Evolutionary conservation across 2,797 vertebrate species (phyloP), one percentile per base, ranked within the genome.

Genomic region (Enteromius mattozi): DNA sequence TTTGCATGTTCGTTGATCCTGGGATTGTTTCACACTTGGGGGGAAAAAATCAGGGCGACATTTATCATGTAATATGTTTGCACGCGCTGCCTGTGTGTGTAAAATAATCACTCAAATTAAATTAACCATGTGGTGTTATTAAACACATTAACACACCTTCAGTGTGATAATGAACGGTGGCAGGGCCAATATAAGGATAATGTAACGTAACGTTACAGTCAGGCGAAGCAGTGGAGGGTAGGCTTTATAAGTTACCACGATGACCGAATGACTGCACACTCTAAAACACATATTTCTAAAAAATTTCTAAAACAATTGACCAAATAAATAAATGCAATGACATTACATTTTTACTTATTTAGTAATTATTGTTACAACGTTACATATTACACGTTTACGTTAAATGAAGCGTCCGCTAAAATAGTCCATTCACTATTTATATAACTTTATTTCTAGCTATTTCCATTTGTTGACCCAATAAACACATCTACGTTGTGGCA

Each of bases 1-100:
- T 82, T 66, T 82, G 70, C 42, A 66, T 66, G 42, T 33, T 47
- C 45, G 56, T 24, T 82, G 54, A 47, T 24, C 24, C 56, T 47
- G 2, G 47, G 54, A 72, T 81, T 19, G 51, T 17, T 59, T 56
- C 66, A 49, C 16, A 21, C 45, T 27, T 80, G 33, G 19, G 3
- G 7, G 40, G 35, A 49, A 3, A 54, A 14, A 6, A 71, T 71
- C 35, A 24, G 24, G 37, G 40, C 3, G 8, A 49, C 13, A 24
- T 35, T 74, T 7, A 63, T 24, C 47, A 4, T 37, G 12, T 47
- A n/a, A 33, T 45, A 21, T 61, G 49, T 45, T 42, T 80, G 33
- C 33, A 69, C 42, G 45, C 47, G 45, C n/a, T 69, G 30, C 14
- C 14, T 24, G 21, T 63, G 30, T 78, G 77, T 65, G 47, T 2